These are phyloP conservation scores for Pollenia angustigena DNA, from an alignment of 2,888 invertebrate species.

Conservation along the genomic window DNA sequence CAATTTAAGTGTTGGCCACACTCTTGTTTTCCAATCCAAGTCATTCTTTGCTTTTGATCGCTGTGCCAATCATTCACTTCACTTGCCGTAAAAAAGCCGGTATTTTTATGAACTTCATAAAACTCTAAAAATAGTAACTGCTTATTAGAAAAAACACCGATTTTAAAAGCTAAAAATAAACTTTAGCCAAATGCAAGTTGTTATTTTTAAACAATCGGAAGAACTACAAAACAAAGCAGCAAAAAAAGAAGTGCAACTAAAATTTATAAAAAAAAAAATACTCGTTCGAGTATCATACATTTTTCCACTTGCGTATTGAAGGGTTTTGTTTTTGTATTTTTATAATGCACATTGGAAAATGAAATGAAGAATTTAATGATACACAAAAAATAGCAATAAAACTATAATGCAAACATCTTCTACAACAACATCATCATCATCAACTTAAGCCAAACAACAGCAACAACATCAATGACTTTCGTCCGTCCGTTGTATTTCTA, in stretches of 20 bases:
- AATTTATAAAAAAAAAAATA: conserved; percentile 9
- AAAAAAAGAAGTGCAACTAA: conserved; percentile 2
- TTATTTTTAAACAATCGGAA: conserved; percentile 47
- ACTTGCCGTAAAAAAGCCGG: conserved; percentile 60
- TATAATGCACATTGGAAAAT: conserved; percentile 36
- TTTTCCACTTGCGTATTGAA: conserved; percentile 40
- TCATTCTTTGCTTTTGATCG: not conserved
- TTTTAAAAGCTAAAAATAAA: conserved; percentile 63
- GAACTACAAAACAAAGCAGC: conserved; percentile 27
- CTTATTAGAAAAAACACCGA: conserved; percentile 68
- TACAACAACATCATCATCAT: conserved; percentile 27
- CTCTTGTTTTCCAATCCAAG: not conserved
- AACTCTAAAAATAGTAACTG: conserved; percentile 72
- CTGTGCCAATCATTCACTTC: conserved; percentile 49
- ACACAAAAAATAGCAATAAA: conserved; percentile 45
- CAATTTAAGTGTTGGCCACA: not conserved
- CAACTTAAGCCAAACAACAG: conserved; percentile 19
- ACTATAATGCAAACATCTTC: conserved; percentile 23
- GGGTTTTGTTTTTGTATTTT: conserved; percentile 65
- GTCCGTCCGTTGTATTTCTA: not conserved
- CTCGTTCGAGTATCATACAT: not conserved
- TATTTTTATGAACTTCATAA: conserved; percentile 49
- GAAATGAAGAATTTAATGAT: conserved; percentile 40
- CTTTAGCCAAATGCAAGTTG: conserved; percentile 46
- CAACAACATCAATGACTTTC: conserved; percentile 38